Evolutionary conservation across 2,888 invertebrate genomes (phyloP), one percentile per base, ranked within the genome.

Genomic region (Machimus atricapillus): DNA sequence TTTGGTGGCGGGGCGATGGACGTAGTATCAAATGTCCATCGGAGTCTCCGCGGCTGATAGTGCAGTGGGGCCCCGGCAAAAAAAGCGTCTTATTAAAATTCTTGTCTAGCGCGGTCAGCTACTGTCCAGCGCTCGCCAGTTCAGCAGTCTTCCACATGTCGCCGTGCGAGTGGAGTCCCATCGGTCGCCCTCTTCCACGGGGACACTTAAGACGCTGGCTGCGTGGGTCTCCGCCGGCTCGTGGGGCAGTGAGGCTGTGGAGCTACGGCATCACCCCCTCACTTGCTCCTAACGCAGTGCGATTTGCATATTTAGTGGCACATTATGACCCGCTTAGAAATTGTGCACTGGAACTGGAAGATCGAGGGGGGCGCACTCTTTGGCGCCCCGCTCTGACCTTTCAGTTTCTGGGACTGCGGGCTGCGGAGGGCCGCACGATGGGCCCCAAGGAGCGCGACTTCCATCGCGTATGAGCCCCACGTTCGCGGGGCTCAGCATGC

Each of bases 41-140:
- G 82, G 82, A 82, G 82, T 82, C 82, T 82, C 66, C 58, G 82
- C 34, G 82, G 82, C 82, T 82, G 82, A 82, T 82, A 82, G 19
- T 82, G 82, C 58, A 66, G 7, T 37, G 66, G 58, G 34, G 76
- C 37, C 9, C 7, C 82, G 82, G 8, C 82, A 43, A 78, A 66
- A 82, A 82, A 82, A 79, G 52, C 14, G 43, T 58, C 82, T 34
- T 58, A 82, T 82, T 82, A 82, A 82, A 82, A 82, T 82, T 82
- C 82, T 82, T 52, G 82, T 82, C 82, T 82, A 58, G 82, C 82
- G 34, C 56, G 82, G 82, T 58, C 82, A 82, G 82, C 82, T 82
- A 82, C 82, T 52, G 82, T 82, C 66, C 66, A 82, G 82, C 56
- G 82, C 23, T 66, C 34, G 37, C 82, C 82, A 82, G 82, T 82